Evolutionary conservation across 2,888 invertebrate species (phyloP).

Genomic region (Trilocha varians): DNA sequence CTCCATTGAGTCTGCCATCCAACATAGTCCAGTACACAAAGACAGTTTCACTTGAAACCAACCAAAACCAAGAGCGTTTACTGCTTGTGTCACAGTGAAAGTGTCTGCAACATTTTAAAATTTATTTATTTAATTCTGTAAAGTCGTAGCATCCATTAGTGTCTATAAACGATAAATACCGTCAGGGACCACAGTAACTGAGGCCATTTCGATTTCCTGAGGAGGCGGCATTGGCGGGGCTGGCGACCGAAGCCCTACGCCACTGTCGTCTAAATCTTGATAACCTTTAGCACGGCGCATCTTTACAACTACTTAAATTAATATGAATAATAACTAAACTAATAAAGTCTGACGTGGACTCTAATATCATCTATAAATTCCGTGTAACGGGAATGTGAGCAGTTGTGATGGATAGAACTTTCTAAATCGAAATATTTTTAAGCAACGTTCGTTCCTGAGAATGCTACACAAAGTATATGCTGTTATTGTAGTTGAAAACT

Average conservation of each 20-base stretch:
- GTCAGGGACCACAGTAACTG: constrained; percentile 85
- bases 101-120: constrained; percentile 76
- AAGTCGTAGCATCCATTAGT: too few relatives aligned
- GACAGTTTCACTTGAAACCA: constrained; percentile 92
- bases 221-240: constrained; percentile 68
- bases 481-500: too few relatives aligned
- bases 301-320: constrained; percentile 20
- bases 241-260: constrained; percentile 36
- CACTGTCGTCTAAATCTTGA: constrained; percentile 74
- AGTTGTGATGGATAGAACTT: constrained; percentile 10
- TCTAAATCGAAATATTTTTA: too few relatives aligned
- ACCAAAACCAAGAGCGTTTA: constrained; percentile 89
- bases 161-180: too few relatives aligned
- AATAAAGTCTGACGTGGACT: constrained; percentile 48
- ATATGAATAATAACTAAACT: constrained; percentile 14
- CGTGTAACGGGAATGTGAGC: constrained; percentile 42
- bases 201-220: constrained; percentile 84
- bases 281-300: constrained; percentile 74
- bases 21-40: constrained; percentile 87
- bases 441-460: too few relatives aligned
- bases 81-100: constrained; percentile 89
- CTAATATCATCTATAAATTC: constrained; percentile 8
- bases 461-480: too few relatives aligned
- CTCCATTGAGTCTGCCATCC: constrained; percentile 99
- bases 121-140: too few relatives aligned